Percentiles rank a stretch among this genome's conserved stretches.
Conservation (phyloP, 2,113 vertebrate species). For the Corvus hawaiiensis region DNA sequence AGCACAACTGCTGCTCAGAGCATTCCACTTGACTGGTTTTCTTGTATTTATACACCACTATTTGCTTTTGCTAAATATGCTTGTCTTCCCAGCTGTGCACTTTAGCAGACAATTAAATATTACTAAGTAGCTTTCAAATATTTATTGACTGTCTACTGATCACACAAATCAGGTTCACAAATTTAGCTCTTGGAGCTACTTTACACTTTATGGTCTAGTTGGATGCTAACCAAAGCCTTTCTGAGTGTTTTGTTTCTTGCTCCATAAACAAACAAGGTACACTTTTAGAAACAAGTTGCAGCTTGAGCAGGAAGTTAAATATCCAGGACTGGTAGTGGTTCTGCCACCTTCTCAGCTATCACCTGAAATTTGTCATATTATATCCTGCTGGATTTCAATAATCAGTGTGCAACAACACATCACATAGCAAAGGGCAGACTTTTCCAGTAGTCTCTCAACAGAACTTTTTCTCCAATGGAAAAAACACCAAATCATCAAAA, state of each 20-base stretch:
- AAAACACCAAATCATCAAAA: background rate
- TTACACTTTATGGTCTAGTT: background rate
- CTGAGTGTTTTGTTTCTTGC: background rate
- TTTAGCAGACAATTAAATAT: background rate
- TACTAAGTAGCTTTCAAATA: background rate
- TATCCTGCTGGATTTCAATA: background rate
- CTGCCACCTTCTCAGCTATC: background rate
- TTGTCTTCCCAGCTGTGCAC: background rate
- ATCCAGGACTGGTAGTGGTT: background rate
- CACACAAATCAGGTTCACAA: background rate
- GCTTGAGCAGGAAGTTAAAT: conserved; percentile 16
- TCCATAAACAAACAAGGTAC: background rate
- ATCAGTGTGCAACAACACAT: background rate
- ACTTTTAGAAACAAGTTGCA: conserved; percentile 8
- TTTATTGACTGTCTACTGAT: background rate
- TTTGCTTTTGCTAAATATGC: background rate
- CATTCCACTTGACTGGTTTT: background rate
- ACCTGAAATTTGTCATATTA: background rate
- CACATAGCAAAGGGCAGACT: background rate
- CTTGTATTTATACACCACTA: background rate
- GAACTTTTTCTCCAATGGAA: background rate
- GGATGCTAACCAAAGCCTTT: background rate
- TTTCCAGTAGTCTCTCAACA: background rate
- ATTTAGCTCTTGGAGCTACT: background rate
- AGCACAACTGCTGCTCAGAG: background rate